These are phyloP conservation scores for Aromia moschata DNA, from an alignment of 2,888 invertebrate genomes.

Conservation along the genomic window DNA sequence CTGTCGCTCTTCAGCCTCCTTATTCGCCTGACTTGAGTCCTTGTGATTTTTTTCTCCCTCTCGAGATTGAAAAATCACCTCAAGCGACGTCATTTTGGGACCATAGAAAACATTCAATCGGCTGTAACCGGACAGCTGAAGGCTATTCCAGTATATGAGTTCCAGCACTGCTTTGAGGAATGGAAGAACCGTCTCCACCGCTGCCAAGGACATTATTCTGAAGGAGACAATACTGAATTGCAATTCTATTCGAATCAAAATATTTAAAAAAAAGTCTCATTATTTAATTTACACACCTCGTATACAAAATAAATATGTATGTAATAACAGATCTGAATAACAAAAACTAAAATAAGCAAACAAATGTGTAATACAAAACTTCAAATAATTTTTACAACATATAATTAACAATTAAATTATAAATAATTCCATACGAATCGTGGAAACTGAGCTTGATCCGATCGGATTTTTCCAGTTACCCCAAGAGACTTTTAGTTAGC, in stretches of 20 bases:
- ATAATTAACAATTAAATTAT: no score
- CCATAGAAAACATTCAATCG: background rate
- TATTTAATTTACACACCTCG: background rate
- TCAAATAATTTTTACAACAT: no score
- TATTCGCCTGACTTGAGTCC: slow-evolving; percentile 18
- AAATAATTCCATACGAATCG: no score
- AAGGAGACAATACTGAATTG: background rate
- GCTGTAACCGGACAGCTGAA: background rate
- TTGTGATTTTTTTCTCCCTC: background rate
- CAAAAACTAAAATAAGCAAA: background rate
- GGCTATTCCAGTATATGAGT: background rate
- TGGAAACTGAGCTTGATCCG: no score
- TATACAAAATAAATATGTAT: no score
- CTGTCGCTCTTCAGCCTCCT: slow-evolving; percentile 15
- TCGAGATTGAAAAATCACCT: background rate
- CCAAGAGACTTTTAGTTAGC: no score
- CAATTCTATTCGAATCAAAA: background rate
- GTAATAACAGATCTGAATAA: no score
- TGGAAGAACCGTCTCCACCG: background rate
- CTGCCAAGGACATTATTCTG: background rate
- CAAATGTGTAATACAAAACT: background rate
- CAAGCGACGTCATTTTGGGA: background rate
- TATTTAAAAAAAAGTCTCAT: background rate
- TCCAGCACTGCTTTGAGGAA: background rate
- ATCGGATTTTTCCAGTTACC: no score